Conservation (phyloP, 2,113 vertebrate species). For the Picathartes gymnocephalus region DNA sequence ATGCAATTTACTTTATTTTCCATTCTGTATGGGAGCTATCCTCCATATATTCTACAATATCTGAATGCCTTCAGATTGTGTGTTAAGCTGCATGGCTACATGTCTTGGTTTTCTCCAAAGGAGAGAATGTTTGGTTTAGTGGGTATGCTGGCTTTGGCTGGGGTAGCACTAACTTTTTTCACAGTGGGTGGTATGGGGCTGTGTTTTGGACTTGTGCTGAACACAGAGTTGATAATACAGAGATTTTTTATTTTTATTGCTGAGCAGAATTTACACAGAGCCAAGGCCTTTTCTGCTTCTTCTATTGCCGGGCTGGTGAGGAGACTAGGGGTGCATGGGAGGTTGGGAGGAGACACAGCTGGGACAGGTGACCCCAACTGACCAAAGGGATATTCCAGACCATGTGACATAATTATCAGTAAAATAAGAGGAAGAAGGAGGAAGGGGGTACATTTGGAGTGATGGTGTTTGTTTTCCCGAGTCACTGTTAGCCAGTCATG, state of each 20-base stretch:
- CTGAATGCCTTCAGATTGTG: background rate
- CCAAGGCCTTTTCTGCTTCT: background rate
- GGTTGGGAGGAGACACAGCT: background rate
- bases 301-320: background rate
- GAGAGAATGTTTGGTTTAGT: background rate
- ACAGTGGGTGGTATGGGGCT: background rate
- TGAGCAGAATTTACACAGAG: background rate
- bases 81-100: background rate
- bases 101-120: background rate
- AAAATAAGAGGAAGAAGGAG: background rate
- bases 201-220: background rate
- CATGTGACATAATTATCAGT: background rate
- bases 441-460: background rate
- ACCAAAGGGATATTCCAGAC: background rate
- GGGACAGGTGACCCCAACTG: background rate
- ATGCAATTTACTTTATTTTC: background rate
- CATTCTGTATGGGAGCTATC: background rate
- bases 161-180: background rate
- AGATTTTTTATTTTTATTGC: background rate
- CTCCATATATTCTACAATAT: background rate
- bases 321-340: background rate
- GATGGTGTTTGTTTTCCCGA: background rate
- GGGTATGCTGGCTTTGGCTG: background rate
- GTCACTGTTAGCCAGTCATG: background rate
- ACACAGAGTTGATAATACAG: background rate